A percentile compares a stretch with the other conserved stretches of the same genome.
These are phyloP conservation scores for Drosophila rhopaloa DNA, from an alignment of 1,140 invertebrate genomes.

Conservation along the genomic window DNA sequence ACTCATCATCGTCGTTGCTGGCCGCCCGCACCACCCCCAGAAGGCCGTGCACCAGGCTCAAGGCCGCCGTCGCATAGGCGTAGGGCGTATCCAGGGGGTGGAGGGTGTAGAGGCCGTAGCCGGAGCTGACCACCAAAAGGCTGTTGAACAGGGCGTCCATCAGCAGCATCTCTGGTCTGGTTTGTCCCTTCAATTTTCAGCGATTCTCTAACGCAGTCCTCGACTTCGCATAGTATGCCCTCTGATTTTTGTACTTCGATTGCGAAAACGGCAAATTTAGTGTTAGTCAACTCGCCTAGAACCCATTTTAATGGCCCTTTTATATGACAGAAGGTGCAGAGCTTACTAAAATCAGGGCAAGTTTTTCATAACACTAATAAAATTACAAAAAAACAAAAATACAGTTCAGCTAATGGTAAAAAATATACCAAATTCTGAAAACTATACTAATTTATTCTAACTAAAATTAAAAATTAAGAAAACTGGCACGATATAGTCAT, in stretches of 20 bases:
- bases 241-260: neutral
- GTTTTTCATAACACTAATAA: no score
- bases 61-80: constrained; percentile 60
- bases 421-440: no score
- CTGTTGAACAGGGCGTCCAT: constrained; percentile 74
- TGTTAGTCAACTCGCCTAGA: constrained; percentile 18
- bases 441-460: no score
- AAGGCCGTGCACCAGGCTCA: constrained; percentile 70
- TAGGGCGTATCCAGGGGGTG: constrained; percentile 64
- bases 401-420: no score
- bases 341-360: neutral
- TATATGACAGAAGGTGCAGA: constrained; percentile 31
- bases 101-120: constrained; percentile 69
- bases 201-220: neutral
- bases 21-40: constrained; percentile 61
- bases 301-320: constrained; percentile 28
- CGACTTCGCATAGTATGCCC: neutral
- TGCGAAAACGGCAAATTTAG: constrained; percentile 53
- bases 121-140: constrained; percentile 70
- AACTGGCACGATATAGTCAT: no score
- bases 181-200: neutral
- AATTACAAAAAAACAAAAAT: no score
- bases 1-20: constrained; percentile 52
- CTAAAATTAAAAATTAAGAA: no score
- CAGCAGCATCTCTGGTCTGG: constrained; percentile 36